These are phyloP conservation scores for Labeo catla DNA, from an alignment of 2,113 vertebrate genomes.

Conservation along the genomic window DNA sequence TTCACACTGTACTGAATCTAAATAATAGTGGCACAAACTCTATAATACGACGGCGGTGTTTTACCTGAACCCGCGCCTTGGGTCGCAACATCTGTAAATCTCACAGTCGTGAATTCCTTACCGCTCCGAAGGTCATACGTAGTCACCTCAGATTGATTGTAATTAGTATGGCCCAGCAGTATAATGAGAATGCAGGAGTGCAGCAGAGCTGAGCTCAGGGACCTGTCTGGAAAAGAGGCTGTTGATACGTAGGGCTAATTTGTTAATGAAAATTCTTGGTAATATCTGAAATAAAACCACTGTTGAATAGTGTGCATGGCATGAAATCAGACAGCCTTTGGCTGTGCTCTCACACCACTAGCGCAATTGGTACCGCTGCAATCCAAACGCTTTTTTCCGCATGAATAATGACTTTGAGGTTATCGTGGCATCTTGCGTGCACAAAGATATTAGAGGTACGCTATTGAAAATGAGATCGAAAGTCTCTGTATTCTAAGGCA, in stretches of 20 bases:
- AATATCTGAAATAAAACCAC: slow-evolving; percentile 14
- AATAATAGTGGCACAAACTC: slow-evolving; percentile 54
- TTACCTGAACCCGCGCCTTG: not conserved
- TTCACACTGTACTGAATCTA: slow-evolving; percentile 68
- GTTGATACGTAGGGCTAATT: slow-evolving; percentile 26
- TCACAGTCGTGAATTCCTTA: not conserved
- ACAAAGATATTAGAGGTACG: slow-evolving; percentile 26
- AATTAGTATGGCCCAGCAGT: slow-evolving; percentile 64
- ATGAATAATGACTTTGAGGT: slow-evolving; percentile 32
- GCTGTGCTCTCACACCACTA: slow-evolving; percentile 25
- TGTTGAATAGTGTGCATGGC: not conserved
- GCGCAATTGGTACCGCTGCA: not conserved
- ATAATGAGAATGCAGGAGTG: slow-evolving; percentile 66
- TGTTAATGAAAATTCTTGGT: not conserved
- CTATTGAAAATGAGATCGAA: slow-evolving; percentile 43
- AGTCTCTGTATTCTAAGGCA: slow-evolving; percentile 27
- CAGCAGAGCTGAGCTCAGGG: slow-evolving; percentile 57
- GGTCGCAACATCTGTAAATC: not conserved
- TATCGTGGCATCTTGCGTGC: slow-evolving; percentile 6
- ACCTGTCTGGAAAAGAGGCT: not conserved
- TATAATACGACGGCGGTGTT: slow-evolving; percentile 49
- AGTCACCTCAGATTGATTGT: slow-evolving; percentile 75
- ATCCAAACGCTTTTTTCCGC: not conserved
- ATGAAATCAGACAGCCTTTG: not conserved
- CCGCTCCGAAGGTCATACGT: slow-evolving; percentile 23